Evolutionary conservation across 2,113 vertebrate genomes (phyloP), one percentile per base, ranked within the genome.

Genomic region (Eubucco bourcierii): DNA sequence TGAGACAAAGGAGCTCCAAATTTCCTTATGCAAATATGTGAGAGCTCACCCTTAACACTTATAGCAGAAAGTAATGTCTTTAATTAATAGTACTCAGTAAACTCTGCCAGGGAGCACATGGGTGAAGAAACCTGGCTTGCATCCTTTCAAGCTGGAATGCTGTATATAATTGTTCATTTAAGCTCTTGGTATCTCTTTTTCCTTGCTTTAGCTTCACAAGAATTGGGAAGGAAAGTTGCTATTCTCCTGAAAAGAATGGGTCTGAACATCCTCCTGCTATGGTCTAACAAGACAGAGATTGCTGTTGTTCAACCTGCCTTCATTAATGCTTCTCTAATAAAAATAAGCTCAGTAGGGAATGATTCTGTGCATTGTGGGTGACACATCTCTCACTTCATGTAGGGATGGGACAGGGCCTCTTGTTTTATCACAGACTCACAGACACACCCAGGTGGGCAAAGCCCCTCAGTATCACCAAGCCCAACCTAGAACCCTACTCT

Each of bases 141-240:
- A 80, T 91, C 41, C 31, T 84, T 92, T 89, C 65, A 80, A 58
- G 72, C 6, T 74, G 31, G 76, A 95, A 85, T 71, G 12, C 9
- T 71, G n/a, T 87, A n/a, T 55, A 95, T 94, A 95, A 93, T 85
- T 80, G 84, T 87, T 90, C 31, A 90, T 90, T 95, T 91, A 77
- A 77, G 81, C 14, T 91, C 63, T 47, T 37, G 37, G 21, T 75
- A 29, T 79, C 80, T 93, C 50, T 89, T 87, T 89, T 92, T 64
- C n/a, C 77, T 91, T 87, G 79, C 71, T 83, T 80, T 59, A 74
- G 23, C 15, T 78, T 65, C 67, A 78, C 37, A 84, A 91, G 80
- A 95, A 73, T 52, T 92, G 34, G 68, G 31, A 78, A 88, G 27
- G 4, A 78, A 90, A 77, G 12, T 12, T 58, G 14, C 3, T 46